These are phyloP conservation scores for Hyphantria cunea DNA, from an alignment of 1,140 invertebrate species.

Conservation along the genomic window DNA sequence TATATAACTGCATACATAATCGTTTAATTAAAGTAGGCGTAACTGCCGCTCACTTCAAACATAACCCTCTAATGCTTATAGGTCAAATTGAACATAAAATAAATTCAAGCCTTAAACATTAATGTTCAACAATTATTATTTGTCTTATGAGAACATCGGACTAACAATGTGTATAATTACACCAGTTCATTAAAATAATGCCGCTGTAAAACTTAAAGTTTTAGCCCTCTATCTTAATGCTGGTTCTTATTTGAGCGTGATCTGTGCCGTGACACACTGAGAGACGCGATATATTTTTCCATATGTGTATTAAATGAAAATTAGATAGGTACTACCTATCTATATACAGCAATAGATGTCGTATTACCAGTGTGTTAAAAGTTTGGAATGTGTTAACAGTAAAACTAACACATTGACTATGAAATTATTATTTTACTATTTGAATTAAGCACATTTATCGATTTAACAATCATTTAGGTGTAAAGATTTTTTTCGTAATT, in stretches of 20 bases:
- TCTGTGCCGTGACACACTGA: slow-evolving; percentile 1
- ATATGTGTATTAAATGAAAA: no score
- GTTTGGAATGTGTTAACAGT: no score
- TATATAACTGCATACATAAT: no score
- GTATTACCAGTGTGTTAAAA: no score
- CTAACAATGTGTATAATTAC: slow-evolving; percentile 29
- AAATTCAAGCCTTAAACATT: not conserved
- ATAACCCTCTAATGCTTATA: not conserved
- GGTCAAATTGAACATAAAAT: not conserved
- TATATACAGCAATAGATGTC: no score
- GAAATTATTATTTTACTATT: no score
- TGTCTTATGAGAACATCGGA: not conserved
- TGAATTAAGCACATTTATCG: no score
- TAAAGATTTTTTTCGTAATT: no score
- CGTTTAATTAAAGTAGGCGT: no score
- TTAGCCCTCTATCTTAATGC: slow-evolving; percentile 29
- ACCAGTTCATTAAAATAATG: slow-evolving; percentile 41
- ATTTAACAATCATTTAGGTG: no score
- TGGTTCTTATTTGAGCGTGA: slow-evolving; percentile 19
- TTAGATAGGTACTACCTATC: no score
- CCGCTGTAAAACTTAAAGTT: slow-evolving; percentile 40
- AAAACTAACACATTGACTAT: no score
- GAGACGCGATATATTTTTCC: not conserved
- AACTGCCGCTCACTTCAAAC: not conserved
- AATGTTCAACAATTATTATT: slow-evolving; percentile 16